Evolutionary conservation across 2,888 invertebrate genomes (phyloP), one percentile per base, ranked within the genome.

Genomic region (Linhomoeus sp.): DNA sequence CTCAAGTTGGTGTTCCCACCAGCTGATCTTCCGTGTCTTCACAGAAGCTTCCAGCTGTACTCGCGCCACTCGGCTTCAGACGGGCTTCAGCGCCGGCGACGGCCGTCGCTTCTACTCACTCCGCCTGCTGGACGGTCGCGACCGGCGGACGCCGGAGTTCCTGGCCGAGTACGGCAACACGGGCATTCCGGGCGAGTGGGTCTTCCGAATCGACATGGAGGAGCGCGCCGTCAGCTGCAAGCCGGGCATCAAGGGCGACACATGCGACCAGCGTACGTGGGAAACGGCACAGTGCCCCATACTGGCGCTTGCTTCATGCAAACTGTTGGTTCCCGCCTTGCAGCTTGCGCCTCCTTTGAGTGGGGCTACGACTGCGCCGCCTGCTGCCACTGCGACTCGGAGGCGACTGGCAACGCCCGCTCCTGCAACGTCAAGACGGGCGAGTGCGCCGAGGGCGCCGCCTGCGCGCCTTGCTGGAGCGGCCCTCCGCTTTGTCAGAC

Each of bases 151-250:
- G 44, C 61, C 63, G 25, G 60, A 60, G 59, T 61, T 56, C 50
- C 48, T 63, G 51, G 60, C 60, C 48, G 63, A 63, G 47, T 56
- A 60, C 48, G 63, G 63, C 29, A 63, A 62, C 50, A 62, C 62
- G 5, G 57, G 55, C 46, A 55, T 55, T 7, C 61, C 59, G 1
- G 63, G 63, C 29, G 63, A 63, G 47, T 63, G 63, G 63, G 63
- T 63, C 58, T 63, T 64, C 46, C 57, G 58, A 43, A 47, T 63
- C 33, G 55, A 53, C 15, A 52, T 52, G 29, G 3, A 5, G 3
- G 44, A 54, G 20, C 46, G 53, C 23, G 55, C 64, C 9, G 53
- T 56, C 33, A 52, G 62, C 9, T 63, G 63, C 52, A 64, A 63
- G 43, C 51, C 55, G 33, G 63, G 63, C 41, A 56, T 60, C 49